A percentile compares a stretch with the other conserved stretches of the same genome.
Conservation (phyloP, 1,140 invertebrate genomes). For the Macrostomum lignano region DNA sequence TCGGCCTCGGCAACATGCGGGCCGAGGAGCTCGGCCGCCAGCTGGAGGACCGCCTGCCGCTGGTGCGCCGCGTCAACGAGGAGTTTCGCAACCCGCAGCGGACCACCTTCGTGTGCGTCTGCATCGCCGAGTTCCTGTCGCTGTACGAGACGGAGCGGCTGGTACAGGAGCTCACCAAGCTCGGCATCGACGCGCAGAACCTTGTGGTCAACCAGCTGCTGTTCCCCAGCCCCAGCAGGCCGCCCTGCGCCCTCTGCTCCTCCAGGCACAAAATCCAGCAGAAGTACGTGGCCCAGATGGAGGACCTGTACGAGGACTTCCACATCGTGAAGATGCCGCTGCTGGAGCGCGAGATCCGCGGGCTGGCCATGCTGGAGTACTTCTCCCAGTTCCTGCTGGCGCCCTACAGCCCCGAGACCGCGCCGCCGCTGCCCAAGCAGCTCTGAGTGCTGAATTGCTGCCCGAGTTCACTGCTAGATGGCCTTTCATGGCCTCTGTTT, state of each 20-base stretch:
- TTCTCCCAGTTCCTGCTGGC: too few relatives aligned
- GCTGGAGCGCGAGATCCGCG: slow-evolving; percentile 4
- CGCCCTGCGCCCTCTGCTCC: slow-evolving; percentile 51
- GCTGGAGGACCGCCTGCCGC: slow-evolving; percentile 69
- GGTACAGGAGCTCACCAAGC: slow-evolving; percentile 56
- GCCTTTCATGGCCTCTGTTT: too few relatives aligned
- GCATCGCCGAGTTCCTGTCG: slow-evolving; percentile 93
- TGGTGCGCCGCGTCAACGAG: slow-evolving; percentile 77
- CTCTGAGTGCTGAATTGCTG: too few relatives aligned
- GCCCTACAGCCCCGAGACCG: too few relatives aligned
- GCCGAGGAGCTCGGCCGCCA: slow-evolving; percentile 63
- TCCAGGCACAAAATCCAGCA: slow-evolving; percentile 62
- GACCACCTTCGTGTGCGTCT: slow-evolving; percentile 95
- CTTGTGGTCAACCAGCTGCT: slow-evolving; percentile 43
- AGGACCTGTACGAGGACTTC: slow-evolving; percentile 92
- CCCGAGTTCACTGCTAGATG: too few relatives aligned
- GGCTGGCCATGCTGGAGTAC: too few relatives aligned
- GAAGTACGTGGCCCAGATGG: slow-evolving; percentile 87
- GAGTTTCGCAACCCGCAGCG: slow-evolving; percentile 84
- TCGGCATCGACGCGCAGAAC: slow-evolving; percentile 82
- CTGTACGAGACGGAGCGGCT: slow-evolving; percentile 88
- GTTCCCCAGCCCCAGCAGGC: slow-evolving; percentile 29
- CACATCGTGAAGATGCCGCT: slow-evolving; percentile 42
- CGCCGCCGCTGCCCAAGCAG: too few relatives aligned
- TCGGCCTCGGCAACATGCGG: slow-evolving; percentile 63